These are phyloP conservation scores for Thymelicus sylvestris DNA, from an alignment of 2,888 invertebrate genomes.

Conservation along the genomic window DNA sequence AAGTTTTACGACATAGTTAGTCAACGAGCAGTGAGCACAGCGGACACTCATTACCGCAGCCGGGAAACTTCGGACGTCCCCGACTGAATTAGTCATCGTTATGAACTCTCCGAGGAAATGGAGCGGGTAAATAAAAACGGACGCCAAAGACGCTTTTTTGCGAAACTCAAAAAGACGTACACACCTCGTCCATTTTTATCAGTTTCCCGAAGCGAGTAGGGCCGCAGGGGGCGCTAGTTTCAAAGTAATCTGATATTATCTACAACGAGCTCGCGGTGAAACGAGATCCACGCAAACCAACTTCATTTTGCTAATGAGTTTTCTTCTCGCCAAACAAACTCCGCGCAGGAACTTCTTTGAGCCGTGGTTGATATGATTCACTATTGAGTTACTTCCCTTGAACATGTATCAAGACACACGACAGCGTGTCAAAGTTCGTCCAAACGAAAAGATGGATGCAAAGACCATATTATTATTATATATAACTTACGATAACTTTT, in stretches of 20 bases:
- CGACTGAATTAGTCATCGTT: conserved; percentile 27
- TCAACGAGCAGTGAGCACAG: conserved; percentile 4
- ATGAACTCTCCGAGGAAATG: background rate
- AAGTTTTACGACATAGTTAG: conserved; percentile 11
- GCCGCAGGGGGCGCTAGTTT: background rate
- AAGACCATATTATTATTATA: no score
- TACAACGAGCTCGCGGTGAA: background rate
- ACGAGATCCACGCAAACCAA: conserved; percentile 5
- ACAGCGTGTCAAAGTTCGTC: background rate
- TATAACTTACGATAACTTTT: no score
- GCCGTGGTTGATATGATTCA: conserved; percentile 9
- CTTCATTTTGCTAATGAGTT: conserved; percentile 15
- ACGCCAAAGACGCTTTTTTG: background rate
- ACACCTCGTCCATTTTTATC: no score
- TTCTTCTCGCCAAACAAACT: conserved; percentile 10
- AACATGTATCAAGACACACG: background rate
- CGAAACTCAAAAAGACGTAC: background rate
- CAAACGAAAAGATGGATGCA: no score
- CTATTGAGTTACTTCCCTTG: conserved; percentile 3
- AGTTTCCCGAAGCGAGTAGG: background rate
- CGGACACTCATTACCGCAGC: conserved; percentile 21
- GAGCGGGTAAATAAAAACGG: background rate
- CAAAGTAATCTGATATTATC: conserved; percentile 7
- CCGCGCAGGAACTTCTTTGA: background rate
- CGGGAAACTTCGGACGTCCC: conserved; percentile 19